Percentiles rank a stretch among this genome's conserved stretches.
These are phyloP conservation scores for Atrina japonica DNA, from an alignment of 2,888 invertebrate species.

Conservation along the genomic window DNA sequence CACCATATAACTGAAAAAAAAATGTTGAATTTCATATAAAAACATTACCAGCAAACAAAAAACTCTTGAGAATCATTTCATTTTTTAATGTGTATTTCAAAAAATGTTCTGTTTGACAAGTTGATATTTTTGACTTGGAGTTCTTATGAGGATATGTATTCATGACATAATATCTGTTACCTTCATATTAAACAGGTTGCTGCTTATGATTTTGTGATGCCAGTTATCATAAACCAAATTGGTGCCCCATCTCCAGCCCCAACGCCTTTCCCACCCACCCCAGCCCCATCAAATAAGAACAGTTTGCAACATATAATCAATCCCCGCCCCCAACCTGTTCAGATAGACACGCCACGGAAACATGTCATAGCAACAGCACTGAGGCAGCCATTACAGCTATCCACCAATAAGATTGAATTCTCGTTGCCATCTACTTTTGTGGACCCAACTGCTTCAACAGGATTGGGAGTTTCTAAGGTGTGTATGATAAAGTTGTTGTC, in stretches of 20 bases:
- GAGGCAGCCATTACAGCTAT: slow-evolving; percentile 77
- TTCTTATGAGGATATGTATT: no score
- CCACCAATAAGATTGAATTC: slow-evolving; percentile 75
- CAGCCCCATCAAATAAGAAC: slow-evolving; percentile 72
- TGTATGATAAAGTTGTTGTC: not conserved
- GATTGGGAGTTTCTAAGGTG: slow-evolving; percentile 63
- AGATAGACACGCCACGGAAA: slow-evolving; percentile 75
- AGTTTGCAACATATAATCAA: slow-evolving; percentile 75
- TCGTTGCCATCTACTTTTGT: slow-evolving; percentile 68
- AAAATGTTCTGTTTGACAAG: no score
- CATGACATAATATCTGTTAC: no score
- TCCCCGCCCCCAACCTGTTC: slow-evolving; percentile 70
- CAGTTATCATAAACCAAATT: slow-evolving; percentile 77
- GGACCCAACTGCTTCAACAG: slow-evolving; percentile 59
- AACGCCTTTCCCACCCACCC: slow-evolving; percentile 72
- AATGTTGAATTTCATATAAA: no score
- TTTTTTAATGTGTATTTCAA: no score
- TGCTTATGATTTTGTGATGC: slow-evolving; percentile 79
- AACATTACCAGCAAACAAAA: no score
- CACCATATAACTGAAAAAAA: no score
- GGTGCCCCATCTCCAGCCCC: slow-evolving; percentile 74
- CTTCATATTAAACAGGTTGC: slow-evolving; percentile 75
- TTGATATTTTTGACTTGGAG: no score
- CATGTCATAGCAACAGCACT: slow-evolving; percentile 79
- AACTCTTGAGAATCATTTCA: no score